These are phyloP conservation scores for Bradypodion pumilum DNA, from an alignment of 2,797 vertebrate genomes.

Conservation along the genomic window DNA sequence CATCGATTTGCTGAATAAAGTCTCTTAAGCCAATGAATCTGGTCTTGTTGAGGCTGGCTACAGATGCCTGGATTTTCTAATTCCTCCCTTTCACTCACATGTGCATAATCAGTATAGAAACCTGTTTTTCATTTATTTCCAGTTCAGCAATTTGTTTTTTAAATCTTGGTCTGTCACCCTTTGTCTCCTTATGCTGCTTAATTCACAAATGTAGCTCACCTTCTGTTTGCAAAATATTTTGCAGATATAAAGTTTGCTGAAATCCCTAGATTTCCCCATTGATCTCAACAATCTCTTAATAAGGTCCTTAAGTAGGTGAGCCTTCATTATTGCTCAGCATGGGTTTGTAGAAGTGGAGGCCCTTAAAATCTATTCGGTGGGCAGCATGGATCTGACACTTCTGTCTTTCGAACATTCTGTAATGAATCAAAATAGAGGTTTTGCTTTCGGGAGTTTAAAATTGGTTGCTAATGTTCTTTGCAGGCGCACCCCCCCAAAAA, in stretches of 20 bases:
- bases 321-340: background rate
- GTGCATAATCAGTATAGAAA: background rate
- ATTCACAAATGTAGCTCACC: background rate
- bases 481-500: no score
- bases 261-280: background rate
- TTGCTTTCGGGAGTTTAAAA: no score
- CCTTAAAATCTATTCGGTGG: background rate
- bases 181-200: background rate
- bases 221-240: background rate
- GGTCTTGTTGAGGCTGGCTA: no score
- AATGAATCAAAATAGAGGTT: no score
- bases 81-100: background rate
- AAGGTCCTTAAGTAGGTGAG: background rate
- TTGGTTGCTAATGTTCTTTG: no score
- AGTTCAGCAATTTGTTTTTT: background rate
- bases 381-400: background rate
- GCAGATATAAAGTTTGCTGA: background rate
- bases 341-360: background rate
- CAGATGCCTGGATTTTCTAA: background rate
- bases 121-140: background rate
- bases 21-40: no score
- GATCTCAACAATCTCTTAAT: conserved; percentile 3
- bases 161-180: background rate
- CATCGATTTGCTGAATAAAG: no score
- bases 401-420: background rate